Conservation (phyloP, 1,140 invertebrate species). For the Ruditapes philippinarum region DNA sequence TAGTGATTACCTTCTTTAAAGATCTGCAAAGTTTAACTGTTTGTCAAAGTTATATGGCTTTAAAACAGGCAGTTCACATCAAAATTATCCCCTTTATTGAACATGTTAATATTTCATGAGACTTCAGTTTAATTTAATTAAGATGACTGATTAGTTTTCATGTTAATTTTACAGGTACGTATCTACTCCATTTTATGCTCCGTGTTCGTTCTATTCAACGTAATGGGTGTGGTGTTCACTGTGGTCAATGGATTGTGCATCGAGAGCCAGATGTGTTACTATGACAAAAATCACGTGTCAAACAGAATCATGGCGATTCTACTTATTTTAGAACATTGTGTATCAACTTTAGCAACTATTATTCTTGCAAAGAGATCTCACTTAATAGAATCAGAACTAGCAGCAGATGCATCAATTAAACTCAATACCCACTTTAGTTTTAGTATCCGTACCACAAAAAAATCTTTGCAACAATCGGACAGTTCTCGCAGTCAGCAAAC, state of each 20-base stretch:
- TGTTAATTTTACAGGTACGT: constrained; percentile 43
- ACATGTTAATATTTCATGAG: no score
- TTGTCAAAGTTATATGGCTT: no score
- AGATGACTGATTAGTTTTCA: no score
- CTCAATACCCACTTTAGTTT: constrained; percentile 29
- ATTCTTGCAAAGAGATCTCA: constrained; percentile 46
- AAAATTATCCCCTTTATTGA: no score
- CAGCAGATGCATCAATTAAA: constrained; percentile 14
- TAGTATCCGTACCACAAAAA: not conserved
- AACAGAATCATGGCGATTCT: constrained; percentile 51
- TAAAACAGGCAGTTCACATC: no score
- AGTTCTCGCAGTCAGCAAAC: not conserved
- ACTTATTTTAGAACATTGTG: constrained; percentile 45
- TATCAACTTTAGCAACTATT: constrained; percentile 20
- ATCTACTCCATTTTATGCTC: constrained; percentile 20
- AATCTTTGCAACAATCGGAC: constrained; percentile 13
- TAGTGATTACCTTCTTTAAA: no score
- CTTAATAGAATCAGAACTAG: constrained; percentile 33
- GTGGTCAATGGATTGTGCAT: constrained; percentile 59
- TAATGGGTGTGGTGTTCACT: constrained; percentile 57
- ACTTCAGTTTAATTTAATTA: no score
- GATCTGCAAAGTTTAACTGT: no score
- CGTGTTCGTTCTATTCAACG: constrained; percentile 61
- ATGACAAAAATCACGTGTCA: constrained; percentile 42
- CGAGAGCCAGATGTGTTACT: constrained; percentile 51